phyloP scores from a whole-genome alignment of 2,888 invertebrate species.

The Allolobophora icterica region DNA sequence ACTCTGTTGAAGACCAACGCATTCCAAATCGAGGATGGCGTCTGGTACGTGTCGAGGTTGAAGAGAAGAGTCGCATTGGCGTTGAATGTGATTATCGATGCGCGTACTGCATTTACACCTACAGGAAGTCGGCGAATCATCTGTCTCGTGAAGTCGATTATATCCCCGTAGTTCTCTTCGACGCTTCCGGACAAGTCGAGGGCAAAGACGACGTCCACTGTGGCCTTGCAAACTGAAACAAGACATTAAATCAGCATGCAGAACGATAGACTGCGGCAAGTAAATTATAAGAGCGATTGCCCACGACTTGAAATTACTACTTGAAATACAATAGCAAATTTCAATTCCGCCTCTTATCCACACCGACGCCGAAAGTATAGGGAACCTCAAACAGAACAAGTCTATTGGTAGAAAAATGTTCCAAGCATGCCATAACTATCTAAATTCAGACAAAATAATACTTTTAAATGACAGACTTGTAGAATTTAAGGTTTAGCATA shows the following conservation, averaged over 20 bases:
- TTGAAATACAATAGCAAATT: too few species aligned
- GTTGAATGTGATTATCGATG: conserved; percentile 63
- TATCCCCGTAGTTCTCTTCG: conserved; percentile 43
- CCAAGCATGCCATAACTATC: too few species aligned
- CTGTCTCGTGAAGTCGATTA: conserved; percentile 58
- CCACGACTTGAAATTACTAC: too few species aligned
- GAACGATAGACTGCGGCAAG: not conserved
- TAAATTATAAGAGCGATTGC: too few species aligned
- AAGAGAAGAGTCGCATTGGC: conserved; percentile 58
- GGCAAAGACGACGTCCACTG: conserved; percentile 55
- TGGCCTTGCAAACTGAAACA: conserved; percentile 39
- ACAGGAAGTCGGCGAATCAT: conserved; percentile 60
- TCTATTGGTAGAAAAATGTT: too few species aligned
- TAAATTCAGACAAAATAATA: too few species aligned
- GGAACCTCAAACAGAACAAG: too few species aligned
- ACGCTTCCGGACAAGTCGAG: conserved; percentile 58
- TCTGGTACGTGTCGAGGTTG: conserved; percentile 41
- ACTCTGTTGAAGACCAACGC: conserved; percentile 43
- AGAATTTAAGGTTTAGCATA: too few species aligned
- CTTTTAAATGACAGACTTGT: too few species aligned
- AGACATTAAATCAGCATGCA: not conserved
- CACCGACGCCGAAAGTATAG: too few species aligned
- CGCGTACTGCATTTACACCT: conserved; percentile 55
- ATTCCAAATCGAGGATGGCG: conserved; percentile 38
- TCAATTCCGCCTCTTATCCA: too few species aligned